Conservation (phyloP, 1,140 invertebrate genomes). For the Notospermus geniculatus region DNA sequence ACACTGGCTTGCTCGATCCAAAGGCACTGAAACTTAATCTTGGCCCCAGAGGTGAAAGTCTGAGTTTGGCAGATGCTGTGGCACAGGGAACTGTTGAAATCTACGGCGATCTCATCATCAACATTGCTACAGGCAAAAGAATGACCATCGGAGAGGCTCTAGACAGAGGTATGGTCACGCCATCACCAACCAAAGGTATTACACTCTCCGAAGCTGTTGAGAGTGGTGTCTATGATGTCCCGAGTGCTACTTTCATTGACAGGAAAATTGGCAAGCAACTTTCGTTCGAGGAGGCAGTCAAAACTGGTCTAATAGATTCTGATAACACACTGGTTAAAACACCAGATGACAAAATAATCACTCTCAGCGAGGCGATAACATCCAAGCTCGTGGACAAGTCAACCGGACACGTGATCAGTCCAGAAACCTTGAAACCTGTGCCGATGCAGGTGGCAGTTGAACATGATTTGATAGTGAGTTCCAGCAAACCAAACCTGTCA, state of each 20-base stretch:
- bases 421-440: too few relatives aligned
- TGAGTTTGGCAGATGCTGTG: constrained; percentile 65
- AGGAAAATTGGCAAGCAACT: constrained; percentile 68
- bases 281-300: constrained; percentile 72
- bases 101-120: neutral
- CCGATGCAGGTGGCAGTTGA: constrained; percentile 63
- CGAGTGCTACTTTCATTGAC: constrained; percentile 62
- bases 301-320: constrained; percentile 69
- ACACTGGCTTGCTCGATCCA: constrained; percentile 68
- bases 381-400: too few relatives aligned
- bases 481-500: constrained; percentile 52
- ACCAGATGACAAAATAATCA: constrained; percentile 58
- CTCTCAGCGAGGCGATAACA: too few relatives aligned
- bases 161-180: constrained; percentile 46
- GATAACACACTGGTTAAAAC: constrained; percentile 74
- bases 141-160: constrained; percentile 32
- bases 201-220: too few relatives aligned
- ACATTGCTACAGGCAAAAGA: constrained; percentile 16
- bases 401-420: too few relatives aligned
- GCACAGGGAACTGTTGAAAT: constrained; percentile 7
- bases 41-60: constrained; percentile 28
- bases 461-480: constrained; percentile 66
- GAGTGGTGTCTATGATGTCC: too few relatives aligned
- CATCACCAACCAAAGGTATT: constrained; percentile 27
- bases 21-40: neutral